Conservation (phyloP, 2,797 vertebrate genomes). For the Hippoglossus hippoglossus region DNA sequence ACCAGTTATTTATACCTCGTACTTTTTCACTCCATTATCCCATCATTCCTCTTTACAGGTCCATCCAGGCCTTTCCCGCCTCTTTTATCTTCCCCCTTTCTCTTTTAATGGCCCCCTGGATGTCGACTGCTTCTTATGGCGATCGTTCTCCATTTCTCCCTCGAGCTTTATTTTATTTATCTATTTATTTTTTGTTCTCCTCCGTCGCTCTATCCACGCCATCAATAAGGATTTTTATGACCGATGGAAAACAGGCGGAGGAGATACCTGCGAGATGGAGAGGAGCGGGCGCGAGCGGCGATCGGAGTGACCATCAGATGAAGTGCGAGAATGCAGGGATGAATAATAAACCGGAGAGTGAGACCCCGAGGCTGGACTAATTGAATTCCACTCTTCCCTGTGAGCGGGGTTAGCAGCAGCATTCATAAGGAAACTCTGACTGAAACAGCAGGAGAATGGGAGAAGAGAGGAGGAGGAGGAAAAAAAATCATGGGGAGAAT, state of each 20-base stretch:
- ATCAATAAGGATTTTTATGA: conserved; percentile 64
- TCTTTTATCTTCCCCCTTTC: conserved; percentile 65
- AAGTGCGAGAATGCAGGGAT: conserved; percentile 47
- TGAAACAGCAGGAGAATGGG: conserved; percentile 11
- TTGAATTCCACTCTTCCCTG: conserved; percentile 57
- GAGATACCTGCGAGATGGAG: conserved; percentile 26
- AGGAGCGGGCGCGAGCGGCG: conserved; percentile 13
- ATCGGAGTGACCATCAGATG: conserved; percentile 56
- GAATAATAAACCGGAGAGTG: conserved; percentile 62
- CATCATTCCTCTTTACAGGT: conserved; percentile 72
- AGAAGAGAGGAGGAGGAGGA: conserved; percentile 9
- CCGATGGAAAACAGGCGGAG: conserved; percentile 32
- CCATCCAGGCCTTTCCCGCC: conserved; percentile 43
- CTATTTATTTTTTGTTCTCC: conserved; percentile 16
- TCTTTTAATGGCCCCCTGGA: conserved; percentile 60
- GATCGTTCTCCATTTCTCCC: conserved; percentile 51
- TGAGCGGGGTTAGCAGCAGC: conserved; percentile 33
- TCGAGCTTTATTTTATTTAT: conserved; percentile 19
- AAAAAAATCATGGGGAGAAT: conserved; percentile 2
- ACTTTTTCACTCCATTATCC: conserved; percentile 64
- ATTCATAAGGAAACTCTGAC: conserved; percentile 44
- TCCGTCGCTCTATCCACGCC: conserved; percentile 40
- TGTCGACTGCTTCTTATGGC: conserved; percentile 62
- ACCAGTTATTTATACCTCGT: conserved; percentile 64
- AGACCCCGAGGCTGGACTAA: conserved; percentile 58